Percentiles rank a stretch among this genome's conserved stretches.
phyloP scores from a whole-genome alignment of 2,888 invertebrate species.

The Tipula lateralis region DNA sequence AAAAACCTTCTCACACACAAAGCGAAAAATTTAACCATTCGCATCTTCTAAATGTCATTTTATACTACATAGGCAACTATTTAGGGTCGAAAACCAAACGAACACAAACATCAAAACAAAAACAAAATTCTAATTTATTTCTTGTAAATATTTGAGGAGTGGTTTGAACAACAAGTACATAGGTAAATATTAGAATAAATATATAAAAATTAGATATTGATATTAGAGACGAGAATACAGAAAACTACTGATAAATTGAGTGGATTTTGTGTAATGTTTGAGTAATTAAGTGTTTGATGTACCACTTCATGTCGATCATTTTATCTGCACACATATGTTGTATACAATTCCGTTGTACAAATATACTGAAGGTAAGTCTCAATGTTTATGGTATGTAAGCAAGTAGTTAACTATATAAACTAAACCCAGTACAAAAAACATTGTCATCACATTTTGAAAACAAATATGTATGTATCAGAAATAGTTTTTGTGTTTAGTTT shows the following conservation, averaged over 20 bases:
- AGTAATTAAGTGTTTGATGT: neutral
- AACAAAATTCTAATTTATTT: neutral
- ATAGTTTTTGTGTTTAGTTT: neutral
- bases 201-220: neutral
- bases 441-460: neutral
- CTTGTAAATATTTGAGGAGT: conserved; percentile 1
- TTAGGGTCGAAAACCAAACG: neutral
- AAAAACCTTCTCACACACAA: neutral
- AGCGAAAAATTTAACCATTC: neutral
- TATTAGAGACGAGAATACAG: neutral
- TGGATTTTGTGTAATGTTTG: neutral
- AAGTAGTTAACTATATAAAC: neutral
- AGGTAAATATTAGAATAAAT: neutral
- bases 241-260: neutral
- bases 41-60: neutral
- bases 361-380: neutral
- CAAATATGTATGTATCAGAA: neutral
- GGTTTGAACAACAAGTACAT: conserved; percentile 19
- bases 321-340: neutral
- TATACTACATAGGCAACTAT: neutral
- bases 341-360: neutral
- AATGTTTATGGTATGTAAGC: neutral
- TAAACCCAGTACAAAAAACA: neutral
- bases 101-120: neutral
- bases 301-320: neutral